Base-by-base conservation (phyloP, 2,113 vertebrate species). In the Engystomops pustulosus region DNA sequence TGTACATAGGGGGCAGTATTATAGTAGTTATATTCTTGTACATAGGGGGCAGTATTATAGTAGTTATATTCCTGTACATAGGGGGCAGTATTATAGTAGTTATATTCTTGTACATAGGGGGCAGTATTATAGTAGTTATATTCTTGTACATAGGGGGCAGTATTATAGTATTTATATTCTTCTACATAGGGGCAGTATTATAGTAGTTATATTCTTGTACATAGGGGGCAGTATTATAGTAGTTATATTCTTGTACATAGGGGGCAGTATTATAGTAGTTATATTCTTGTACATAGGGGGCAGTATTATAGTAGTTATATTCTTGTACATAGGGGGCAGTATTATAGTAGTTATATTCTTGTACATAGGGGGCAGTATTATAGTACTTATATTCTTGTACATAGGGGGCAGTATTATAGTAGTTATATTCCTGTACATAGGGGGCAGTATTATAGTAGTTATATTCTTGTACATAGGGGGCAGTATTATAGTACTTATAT, bases 231-330 rank as follows among this genome's bases (percentile, higher is more conserved):
- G 55, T 32, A 65, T 32, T 65, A 65, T 65, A 65, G 60, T 65
- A 32, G 25, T 65, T 32, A 65, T 65, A 65, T 65, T 65, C 25
- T 65, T 65, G 60, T 32, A 65, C 12, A 65, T 65, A 65, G 60
- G 60, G 2, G 14, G 60, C 14, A 65, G 25, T 65, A 65, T 65
- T 65, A 65, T 65, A 65, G 60, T 65, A 65, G 60, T 15, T 65
- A 65, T 65, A 65, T 65, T 65, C 60, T 65, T 65, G 60, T 65
- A 65, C 14, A 65, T 65, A 65, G 60, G 60, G n/a, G 25, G 60
- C 27, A 65, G 60, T 65, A 65, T 32, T 65, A 65, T 65, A 65
- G 60, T 65, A 65, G 60, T 65, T 65, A 65, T 65, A 65, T 65
- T 65, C 60, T 65, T 65, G 60, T 65, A 65, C 12, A 65, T 65